These are phyloP conservation scores for Gerris lacustris DNA, from an alignment of 2,888 invertebrate species.

Conservation along the genomic window DNA sequence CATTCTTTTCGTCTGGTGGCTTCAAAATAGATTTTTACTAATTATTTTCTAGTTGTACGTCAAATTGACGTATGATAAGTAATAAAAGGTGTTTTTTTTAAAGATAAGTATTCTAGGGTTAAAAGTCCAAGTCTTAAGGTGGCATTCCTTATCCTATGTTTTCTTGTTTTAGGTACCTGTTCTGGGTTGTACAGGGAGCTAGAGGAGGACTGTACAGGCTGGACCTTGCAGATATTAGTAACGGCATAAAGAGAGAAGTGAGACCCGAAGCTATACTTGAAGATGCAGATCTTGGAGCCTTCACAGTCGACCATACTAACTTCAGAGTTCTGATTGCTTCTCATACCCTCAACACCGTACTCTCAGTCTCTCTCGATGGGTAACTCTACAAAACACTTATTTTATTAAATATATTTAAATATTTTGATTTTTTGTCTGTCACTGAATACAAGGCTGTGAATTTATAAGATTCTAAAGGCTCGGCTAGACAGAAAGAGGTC, in stretches of 20 bases:
- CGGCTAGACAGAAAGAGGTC: too few relatives aligned
- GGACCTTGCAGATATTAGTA: slow-evolving; percentile 63
- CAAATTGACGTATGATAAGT: too few relatives aligned
- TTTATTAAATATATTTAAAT: slow-evolving; percentile 12
- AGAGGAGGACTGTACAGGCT: slow-evolving; percentile 60
- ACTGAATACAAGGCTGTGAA: neutral
- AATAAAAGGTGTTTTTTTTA: too few relatives aligned
- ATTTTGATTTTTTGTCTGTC: neutral
- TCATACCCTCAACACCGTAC: slow-evolving; percentile 60
- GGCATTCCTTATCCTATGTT: neutral
- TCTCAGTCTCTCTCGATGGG: slow-evolving; percentile 73
- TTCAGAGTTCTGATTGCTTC: slow-evolving; percentile 67
- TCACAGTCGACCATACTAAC: slow-evolving; percentile 69
- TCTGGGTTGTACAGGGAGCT: slow-evolving; percentile 52
- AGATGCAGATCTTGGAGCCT: slow-evolving; percentile 60
- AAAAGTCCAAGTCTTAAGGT: neutral
- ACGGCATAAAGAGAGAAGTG: slow-evolving; percentile 56
- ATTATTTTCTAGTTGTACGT: too few relatives aligned
- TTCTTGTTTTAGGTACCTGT: slow-evolving; percentile 51
- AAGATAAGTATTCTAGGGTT: neutral
- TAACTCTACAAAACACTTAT: slow-evolving; percentile 35
- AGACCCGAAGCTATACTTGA: slow-evolving; percentile 50
- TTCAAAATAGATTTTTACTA: too few relatives aligned
- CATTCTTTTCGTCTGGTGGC: too few relatives aligned
- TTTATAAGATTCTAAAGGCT: neutral